Percentiles rank a stretch among this genome's conserved stretches.
Evolutionary conservation across 2,797 vertebrate genomes (phyloP).

Genomic region (Aulostomus chinensis): DNA sequence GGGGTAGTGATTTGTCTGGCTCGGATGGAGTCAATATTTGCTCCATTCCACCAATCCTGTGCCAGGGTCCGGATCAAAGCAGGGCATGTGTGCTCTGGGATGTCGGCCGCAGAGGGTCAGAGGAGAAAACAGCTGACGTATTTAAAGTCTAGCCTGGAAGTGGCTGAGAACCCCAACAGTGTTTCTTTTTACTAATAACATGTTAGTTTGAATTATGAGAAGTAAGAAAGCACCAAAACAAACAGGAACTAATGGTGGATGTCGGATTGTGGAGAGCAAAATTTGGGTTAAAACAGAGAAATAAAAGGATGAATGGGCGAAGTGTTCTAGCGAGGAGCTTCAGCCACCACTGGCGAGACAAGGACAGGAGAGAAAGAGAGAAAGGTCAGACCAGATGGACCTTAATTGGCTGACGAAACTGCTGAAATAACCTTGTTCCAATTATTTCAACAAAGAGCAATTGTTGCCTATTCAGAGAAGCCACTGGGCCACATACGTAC

Average conservation of each 20-base stretch:
- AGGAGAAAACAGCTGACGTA: constrained; percentile 34
- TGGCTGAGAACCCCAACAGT: constrained; percentile 7
- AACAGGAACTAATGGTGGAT: too few species aligned
- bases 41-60: constrained; percentile 71
- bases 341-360: constrained; percentile 35
- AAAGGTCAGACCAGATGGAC: constrained; percentile 31
- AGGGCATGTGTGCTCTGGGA: constrained; percentile 36
- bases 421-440: constrained; percentile 71
- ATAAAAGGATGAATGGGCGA: constrained; percentile 10
- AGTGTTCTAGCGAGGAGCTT: constrained; percentile 41
- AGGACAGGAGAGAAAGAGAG: constrained; percentile 17
- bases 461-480: constrained; percentile 56
- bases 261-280: neutral
- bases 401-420: constrained; percentile 72
- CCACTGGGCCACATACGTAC: constrained; percentile 41
- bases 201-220: constrained; percentile 9
- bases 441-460: constrained; percentile 72
- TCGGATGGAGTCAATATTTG: constrained; percentile 82
- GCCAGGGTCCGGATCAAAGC: constrained; percentile 68
- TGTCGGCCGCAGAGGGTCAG: constrained; percentile 10
- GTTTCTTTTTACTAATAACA: constrained; percentile 14
- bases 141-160: constrained; percentile 32
- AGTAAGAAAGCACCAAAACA: neutral
- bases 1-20: constrained; percentile 58
- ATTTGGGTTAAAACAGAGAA: neutral